phyloP scores from a whole-genome alignment of 2,888 invertebrate genomes.

The Myopa tessellatipennis region DNA sequence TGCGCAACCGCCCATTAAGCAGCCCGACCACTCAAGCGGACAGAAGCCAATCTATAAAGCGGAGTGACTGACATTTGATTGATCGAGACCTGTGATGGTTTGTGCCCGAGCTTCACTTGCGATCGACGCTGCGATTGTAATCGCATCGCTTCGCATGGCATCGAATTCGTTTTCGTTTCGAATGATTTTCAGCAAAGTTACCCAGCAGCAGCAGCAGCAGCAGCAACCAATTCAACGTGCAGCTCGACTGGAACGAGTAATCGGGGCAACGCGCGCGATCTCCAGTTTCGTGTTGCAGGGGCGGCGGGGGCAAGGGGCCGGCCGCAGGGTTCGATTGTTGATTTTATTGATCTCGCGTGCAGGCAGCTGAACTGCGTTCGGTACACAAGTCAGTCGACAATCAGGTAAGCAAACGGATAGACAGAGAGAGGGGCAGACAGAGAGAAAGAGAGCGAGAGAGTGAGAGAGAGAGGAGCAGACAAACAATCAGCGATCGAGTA shows the following conservation, averaged over 20 bases:
- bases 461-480: too few species aligned
- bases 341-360: constrained; percentile 33
- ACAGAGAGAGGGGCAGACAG: background rate
- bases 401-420: background rate
- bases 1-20: background rate
- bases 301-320: background rate
- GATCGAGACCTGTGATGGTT: constrained; percentile 32
- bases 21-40: background rate
- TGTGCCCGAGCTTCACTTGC: constrained; percentile 2
- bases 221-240: background rate
- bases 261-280: background rate
- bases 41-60: constrained; percentile 23
- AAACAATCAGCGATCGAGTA: background rate
- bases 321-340: constrained; percentile 20
- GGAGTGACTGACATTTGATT: constrained; percentile 28
- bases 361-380: constrained; percentile 7
- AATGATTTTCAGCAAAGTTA: background rate
- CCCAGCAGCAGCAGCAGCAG: background rate
- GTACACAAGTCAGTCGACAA: background rate
- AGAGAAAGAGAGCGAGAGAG: background rate
- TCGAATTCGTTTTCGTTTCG: constrained; percentile 7
- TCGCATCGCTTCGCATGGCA: background rate
- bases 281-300: background rate
- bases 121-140: background rate
- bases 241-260: background rate